Evolutionary conservation across 2,888 invertebrate genomes (phyloP), one percentile per base, ranked within the genome.

Genomic region (Callyntrura guangdongensis): DNA sequence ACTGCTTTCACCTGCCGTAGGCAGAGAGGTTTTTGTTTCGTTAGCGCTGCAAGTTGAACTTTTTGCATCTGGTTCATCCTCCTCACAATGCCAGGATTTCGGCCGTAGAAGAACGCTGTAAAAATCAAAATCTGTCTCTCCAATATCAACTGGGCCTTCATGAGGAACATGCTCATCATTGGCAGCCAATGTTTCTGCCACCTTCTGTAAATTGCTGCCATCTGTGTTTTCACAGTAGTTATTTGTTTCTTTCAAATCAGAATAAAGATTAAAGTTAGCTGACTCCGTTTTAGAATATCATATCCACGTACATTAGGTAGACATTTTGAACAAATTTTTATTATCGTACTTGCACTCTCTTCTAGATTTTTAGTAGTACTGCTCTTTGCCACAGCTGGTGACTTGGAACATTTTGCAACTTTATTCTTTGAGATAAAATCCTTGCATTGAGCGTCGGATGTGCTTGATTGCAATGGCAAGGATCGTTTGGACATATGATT

Each of bases 61-160:
- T 47, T 25, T 9, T 47, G 27, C 17, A 20, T 47, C 47, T 20
- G n/a, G 22, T 25, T 77, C 17, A 25, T 61, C 77, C 6, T 64
- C 77, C 9, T 81, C 69, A n/a, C 53, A n/a, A n/a, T 74, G n/a
- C 87, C 79, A 87, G 20, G 9, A 17, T 87, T 56, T 79, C 20
- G 79, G 53, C n/a, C 56, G 11, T 27, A 72, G 25, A 59, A 88
- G 45, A 47, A 82, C 82, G 11, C 64, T 72, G 74, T 82, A 59
- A 25, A 88, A 69, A 53, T 88, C 72, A 45, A 69, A 83, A 56
- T 59, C 61, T 9, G 67, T 81, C 1, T 61, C 47, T 1, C 72
- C 25, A 36, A 88, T 17, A 22, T 88, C 81, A 0, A 82, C 22
- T 6, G 88, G 82, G 11, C 88, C 88, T 74, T 88, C 88, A 11